Base-by-base conservation (phyloP, 2,113 vertebrate genomes). In the Lanius ludovicianus region DNA sequence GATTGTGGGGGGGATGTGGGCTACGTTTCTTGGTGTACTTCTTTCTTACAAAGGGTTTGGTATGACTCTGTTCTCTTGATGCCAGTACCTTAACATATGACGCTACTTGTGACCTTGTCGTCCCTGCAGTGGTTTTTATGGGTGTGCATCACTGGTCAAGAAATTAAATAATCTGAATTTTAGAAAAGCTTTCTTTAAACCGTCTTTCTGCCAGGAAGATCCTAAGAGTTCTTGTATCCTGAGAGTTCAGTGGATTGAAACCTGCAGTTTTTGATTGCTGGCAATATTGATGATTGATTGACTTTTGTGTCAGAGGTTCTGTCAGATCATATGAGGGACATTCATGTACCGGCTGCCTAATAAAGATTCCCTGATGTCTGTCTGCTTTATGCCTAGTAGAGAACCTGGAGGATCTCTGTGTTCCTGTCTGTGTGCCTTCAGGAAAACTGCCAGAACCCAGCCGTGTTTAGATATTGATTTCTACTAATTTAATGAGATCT, bases 91-190 rank as follows among this genome's bases (percentile, higher is more conserved):
- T 71, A 35, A 50, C 6, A 15, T 57, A 17, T 3, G 2, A 25
- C 0, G 3, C 10, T 64, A 2, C n/a, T 76, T 73, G 28, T 15
- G 57, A 39, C 31, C 19, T 33, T 4, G 3, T 73, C 4, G 0
- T 65, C 8, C 49, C 33, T 60, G 11, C 31, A 49, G 28, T 59
- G 44, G 19, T 39, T 62, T 84, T 88, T 60, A 33, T 47, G 41
- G 17, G 21, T 6, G 6, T 44, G 15, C 2, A 1, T 74, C 78
- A 52, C 47, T 52, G 60, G 14, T 80, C 64, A 70, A 84, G 75
- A 87, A 79, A 10, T 79, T 13, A 78, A 90, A 67, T 63, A 73
- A 59, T 44, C 8, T 47, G 23, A 39, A 41, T 47, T 70, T 30
- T 5, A 3, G 15, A 25, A 74, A 42, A 37, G 2, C 15, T 22